Base-by-base conservation (phyloP, 2,888 invertebrate species). In the Lottia scabra region DNA sequence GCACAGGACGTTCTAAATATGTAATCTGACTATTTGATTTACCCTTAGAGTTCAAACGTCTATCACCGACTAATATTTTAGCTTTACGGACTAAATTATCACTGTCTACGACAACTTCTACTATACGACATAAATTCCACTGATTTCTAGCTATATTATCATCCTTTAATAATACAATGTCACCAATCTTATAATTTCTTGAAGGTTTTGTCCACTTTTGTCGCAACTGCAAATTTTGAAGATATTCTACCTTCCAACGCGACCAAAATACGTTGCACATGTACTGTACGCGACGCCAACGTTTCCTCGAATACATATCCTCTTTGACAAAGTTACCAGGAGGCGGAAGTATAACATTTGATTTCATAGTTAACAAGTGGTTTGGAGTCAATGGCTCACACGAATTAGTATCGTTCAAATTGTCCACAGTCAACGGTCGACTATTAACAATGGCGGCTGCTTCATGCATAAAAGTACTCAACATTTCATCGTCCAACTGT, bases 211-310 rank as follows among this genome's bases (percentile, higher is more conserved):
- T n/a, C n/a, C n/a, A n/a, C n/a, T 30, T 30, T 5, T 30, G 30
- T 2, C 30, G 30, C 30, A 30, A 30, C 5, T 30, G 30, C 5
- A 30, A 30, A 30, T 30, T 30, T 30, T 30, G 30, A 4, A 30
- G 5, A 30, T 30, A 80, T 46, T 82, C 81, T 43, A 23, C 45
- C 30, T 69, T 63, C 79, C 80, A 81, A 2, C 80, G 70, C 48
- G n/a, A 10, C 80, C 79, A 82, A 68, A 82, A 80, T 43, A 75
- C 70, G 30, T 81, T 74, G 15, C 74, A 72, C 4, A 81, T 23
- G 68, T 75, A 72, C 30, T 82, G 78, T 5, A 74, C 71, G 5
- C 78, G 68, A 16, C 76, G 13, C 82, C 80, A 81, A 0, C 75
- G 72, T 44, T 74, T 78, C 26, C 78, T 23, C 16, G 56, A 67